Evolutionary conservation across 1,140 invertebrate genomes (phyloP).

Genomic region (Lysiphlebus fabarum): DNA sequence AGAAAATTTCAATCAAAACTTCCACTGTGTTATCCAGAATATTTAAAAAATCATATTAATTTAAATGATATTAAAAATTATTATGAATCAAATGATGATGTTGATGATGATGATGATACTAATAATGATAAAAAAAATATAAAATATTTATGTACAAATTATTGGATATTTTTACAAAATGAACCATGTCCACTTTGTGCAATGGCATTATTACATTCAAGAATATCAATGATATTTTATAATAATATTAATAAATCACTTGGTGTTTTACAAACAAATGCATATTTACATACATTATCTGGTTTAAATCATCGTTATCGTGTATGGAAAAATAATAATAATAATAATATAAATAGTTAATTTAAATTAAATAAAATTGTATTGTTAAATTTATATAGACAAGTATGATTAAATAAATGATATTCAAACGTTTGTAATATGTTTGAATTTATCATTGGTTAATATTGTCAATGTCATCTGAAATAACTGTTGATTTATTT

Average conservation of each 20-base stretch:
- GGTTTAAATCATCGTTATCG: conserved; percentile 90
- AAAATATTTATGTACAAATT: conserved; percentile 86
- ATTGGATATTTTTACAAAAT: conserved; percentile 76
- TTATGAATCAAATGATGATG: background rate
- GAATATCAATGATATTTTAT: conserved; percentile 81
- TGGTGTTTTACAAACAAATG: conserved; percentile 70
- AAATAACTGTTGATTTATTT: conserved; percentile 17
- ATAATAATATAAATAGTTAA: too few species aligned
- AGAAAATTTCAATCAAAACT: conserved; percentile 24
- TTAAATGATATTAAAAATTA: too few species aligned
- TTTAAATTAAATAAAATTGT: too few species aligned
- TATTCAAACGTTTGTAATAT: too few species aligned
- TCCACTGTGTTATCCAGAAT: conserved; percentile 40
- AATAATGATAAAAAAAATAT: conserved; percentile 45
- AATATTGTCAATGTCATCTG: conserved; percentile 19
- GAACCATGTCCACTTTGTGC: conserved; percentile 93
- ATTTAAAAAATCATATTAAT: background rate
- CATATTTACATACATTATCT: conserved; percentile 73
- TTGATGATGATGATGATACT: background rate
- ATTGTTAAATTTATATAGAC: too few species aligned
- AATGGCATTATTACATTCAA: conserved; percentile 89
- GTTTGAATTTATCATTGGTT: conserved; percentile 6
- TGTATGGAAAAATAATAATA: conserved; percentile 69
- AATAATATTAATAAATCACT: conserved; percentile 53
- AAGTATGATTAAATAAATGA: too few species aligned